Conservation (phyloP, 2,113 vertebrate species). For the Abramis brama region DNA sequence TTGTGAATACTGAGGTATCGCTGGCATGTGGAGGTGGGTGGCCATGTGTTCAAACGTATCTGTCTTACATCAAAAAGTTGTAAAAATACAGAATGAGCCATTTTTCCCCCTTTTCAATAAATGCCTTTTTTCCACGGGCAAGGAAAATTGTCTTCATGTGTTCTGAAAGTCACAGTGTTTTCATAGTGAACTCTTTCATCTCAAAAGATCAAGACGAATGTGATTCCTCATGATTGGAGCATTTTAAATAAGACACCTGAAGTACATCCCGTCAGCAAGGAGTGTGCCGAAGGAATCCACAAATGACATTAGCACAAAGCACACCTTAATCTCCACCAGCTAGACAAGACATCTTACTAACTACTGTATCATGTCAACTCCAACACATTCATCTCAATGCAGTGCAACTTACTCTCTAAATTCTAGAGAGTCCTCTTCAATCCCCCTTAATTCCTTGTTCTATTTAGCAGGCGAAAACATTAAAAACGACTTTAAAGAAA, state of each 20-base stretch:
- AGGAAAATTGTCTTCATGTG: background rate
- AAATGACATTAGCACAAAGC: conserved; percentile 2
- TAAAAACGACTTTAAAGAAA: conserved; percentile 9
- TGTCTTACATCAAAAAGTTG: background rate
- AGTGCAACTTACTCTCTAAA: background rate
- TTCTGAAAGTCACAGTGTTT: background rate
- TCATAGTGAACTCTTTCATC: background rate
- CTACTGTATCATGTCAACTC: background rate
- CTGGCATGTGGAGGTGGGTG: background rate
- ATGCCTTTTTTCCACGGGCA: background rate
- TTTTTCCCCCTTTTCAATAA: background rate
- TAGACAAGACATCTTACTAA: conserved; percentile 1
- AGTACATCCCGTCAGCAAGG: background rate
- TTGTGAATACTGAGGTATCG: background rate
- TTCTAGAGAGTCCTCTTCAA: background rate
- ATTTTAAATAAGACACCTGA: conserved; percentile 17
- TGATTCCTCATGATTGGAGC: background rate
- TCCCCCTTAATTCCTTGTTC: conserved; percentile 13
- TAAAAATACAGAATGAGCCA: background rate
- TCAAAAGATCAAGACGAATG: conserved; percentile 20
- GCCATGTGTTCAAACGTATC: background rate
- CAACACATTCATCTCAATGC: conserved; percentile 13
- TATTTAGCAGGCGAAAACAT: conserved; percentile 13
- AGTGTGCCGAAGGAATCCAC: background rate
- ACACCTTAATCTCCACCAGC: conserved; percentile 9